Evolutionary conservation across 2,888 invertebrate species (phyloP).

Genomic region (Gisinianus flammeolus): DNA sequence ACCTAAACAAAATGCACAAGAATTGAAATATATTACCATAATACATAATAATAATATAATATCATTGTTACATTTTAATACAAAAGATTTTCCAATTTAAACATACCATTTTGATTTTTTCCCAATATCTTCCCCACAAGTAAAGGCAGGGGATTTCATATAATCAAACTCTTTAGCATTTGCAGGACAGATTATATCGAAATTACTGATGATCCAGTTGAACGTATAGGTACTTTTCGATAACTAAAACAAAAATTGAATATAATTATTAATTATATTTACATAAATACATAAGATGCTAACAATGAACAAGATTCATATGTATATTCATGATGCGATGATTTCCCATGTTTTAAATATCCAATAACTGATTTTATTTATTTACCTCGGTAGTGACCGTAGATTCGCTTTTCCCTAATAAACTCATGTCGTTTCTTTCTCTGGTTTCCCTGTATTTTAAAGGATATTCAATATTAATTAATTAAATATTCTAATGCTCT

Average conservation of each 20-base stretch:
- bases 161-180: slow-evolving; percentile 19
- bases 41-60: not conserved
- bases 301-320: not conserved
- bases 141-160: slow-evolving; percentile 15
- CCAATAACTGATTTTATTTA: not conserved
- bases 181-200: slow-evolving; percentile 21
- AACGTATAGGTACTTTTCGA: slow-evolving; percentile 4
- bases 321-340: not conserved
- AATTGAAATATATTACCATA: not conserved
- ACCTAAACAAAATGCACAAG: not conserved
- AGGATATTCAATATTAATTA: too few relatives aligned
- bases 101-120: slow-evolving; percentile 13
- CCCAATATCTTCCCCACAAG: slow-evolving; percentile 18
- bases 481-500: too few relatives aligned
- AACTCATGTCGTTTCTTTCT: too few relatives aligned
- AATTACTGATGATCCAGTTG: slow-evolving; percentile 14
- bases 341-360: not conserved
- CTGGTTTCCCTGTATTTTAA: too few relatives aligned
- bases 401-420: slow-evolving; percentile 3
- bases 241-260: not conserved
- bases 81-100: not conserved
- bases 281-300: not conserved
- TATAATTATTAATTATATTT: not conserved
- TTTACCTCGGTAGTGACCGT: slow-evolving; percentile 1
- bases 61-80: too few relatives aligned